Evolutionary conservation across 2,113 vertebrate genomes (phyloP).

Genomic region (Felis chaus): DNA sequence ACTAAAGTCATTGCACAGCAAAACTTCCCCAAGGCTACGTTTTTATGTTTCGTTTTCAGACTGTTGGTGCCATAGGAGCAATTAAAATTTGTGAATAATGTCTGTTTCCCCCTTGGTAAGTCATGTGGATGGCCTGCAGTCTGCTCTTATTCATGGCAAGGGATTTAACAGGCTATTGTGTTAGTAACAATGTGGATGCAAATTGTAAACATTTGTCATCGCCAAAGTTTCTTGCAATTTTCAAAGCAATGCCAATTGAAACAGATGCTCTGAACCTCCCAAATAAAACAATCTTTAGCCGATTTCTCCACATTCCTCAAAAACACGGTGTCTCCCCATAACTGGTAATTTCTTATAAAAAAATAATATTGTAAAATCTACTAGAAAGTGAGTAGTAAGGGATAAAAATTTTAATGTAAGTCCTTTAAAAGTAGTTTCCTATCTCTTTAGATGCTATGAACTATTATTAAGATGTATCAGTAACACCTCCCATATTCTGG

Average conservation of each 20-base stretch:
- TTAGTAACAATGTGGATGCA: conserved; percentile 67
- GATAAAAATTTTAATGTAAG: conserved; percentile 39
- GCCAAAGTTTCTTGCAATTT: conserved; percentile 60
- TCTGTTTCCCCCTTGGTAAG: conserved; percentile 63
- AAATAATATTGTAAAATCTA: conserved; percentile 49
- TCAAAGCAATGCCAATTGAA: conserved; percentile 55
- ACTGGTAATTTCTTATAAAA: conserved; percentile 34
- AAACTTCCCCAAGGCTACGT: conserved; percentile 65
- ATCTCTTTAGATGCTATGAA: conserved; percentile 20
- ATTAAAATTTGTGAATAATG: conserved; percentile 79
- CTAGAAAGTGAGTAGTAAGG: conserved; percentile 31
- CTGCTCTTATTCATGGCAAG: conserved; percentile 60
- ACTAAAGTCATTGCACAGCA: conserved; percentile 56
- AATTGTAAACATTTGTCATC: conserved; percentile 76
- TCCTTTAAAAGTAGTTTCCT: conserved; percentile 21
- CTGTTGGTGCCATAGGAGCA: conserved; percentile 60
- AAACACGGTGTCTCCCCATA: conserved; percentile 19
- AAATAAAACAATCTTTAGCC: conserved; percentile 1
- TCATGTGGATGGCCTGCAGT: conserved; percentile 57
- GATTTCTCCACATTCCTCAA: conserved; percentile 11
- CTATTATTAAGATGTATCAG: conserved; percentile 17
- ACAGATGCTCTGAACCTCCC: conserved; percentile 2
- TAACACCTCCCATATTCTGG: neutral
- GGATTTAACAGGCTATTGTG: conserved; percentile 72
- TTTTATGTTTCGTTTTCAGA: conserved; percentile 73